Base-by-base conservation (phyloP, 2,888 invertebrate species). In the Rhyacophila evoluta region DNA sequence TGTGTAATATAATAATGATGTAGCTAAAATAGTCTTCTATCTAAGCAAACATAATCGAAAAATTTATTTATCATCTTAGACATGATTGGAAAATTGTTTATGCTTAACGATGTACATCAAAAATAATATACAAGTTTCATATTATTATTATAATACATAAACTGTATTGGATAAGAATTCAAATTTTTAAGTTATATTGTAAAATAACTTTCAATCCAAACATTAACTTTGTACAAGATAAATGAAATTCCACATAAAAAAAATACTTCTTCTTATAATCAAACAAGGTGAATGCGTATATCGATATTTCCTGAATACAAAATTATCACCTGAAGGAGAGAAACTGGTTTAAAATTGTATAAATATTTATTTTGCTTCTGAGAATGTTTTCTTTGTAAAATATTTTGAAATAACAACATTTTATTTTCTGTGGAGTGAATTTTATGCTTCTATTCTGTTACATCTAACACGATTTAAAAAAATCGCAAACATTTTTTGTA, bases 41-140 rank as follows among this genome's bases (percentile, higher is more conserved):
- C 29, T 33, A 33, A 55, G 15, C 55, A 19, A 55, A 12, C 15
- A 55, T 55, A 55, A 55, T 25, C 15, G 55, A 55, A 55, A 55
- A 55, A 55, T 25, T 8, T 55, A 55, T 55, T 55, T 55, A 1
- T 55, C 55, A 55, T 55, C 55, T 25, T 55, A 25, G 25, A 25
- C 15, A 55, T 55, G 55, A 55, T 55, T 25, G 55, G 19, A 55
- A 55, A 55, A 55, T n/a, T 55, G 55, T 55, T 55, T 19, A 55
- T 19, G 55, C 55, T 55, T 55, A 10, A 55, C 19, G 19, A 19
- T 55, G 55, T 25, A 55, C 19, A 19, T 55, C 55, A 55, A 55
- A 19, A 55, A 55, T 55, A 55, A 19, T 55, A 12, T 8, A 55
- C 25, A 55, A 55, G 55, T 55, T n/a, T n/a, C n/a, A n/a, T n/a